Base-by-base conservation (phyloP, 2,797 vertebrate species). In the Leptodactylus fallax region DNA sequence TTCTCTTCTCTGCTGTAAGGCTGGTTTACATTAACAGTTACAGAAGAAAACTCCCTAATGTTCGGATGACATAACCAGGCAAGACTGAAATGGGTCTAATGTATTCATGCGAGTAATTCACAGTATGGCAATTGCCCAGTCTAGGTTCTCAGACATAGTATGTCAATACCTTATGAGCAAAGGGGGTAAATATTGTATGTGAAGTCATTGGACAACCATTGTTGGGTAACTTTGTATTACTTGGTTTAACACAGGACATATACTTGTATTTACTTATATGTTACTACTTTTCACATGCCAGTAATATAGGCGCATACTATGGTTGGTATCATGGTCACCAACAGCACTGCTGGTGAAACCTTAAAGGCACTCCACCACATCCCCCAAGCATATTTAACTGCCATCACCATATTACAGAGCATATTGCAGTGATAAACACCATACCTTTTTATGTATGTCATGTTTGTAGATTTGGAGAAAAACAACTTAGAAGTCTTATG, bases 1-100 rank as follows among this genome's bases (percentile, higher is more conserved):
- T 84, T 92, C 92, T 92, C 91, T 88, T 90, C 92, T 89, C 7
- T 36, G n/a, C 23, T 55, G 49, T 55, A 21, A 9, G 13, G 13
- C 4, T 16, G 36, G 7, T 74, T 12, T 27, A 36, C 25, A 36
- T 69, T 13, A 36, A 36, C 12, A 49, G 36, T 49, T 47, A 17
- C 21, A 74, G 45, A 19, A 47, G 9, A 14, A 74, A n/a, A 47
- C 17, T 76, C n/a, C 14, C 47, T 12, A n/a, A 4, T n/a, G 72
- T 51, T 76, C 51, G n/a, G 17, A 76, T 76, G 45, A 76, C 47
- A 49, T n/a, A 76, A 49, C n/a, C 72, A n/a, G 19, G 10, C 17
- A 11, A 45, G 23, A 17, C 12, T 7, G 23, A 25, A 61, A 13
- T 23, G 23, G 36, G 27, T 72, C 27, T 45, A 19, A 17, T 76